These are phyloP conservation scores for Hirtodrosophila histrioides DNA, from an alignment of 2,888 invertebrate genomes.

Conservation along the genomic window DNA sequence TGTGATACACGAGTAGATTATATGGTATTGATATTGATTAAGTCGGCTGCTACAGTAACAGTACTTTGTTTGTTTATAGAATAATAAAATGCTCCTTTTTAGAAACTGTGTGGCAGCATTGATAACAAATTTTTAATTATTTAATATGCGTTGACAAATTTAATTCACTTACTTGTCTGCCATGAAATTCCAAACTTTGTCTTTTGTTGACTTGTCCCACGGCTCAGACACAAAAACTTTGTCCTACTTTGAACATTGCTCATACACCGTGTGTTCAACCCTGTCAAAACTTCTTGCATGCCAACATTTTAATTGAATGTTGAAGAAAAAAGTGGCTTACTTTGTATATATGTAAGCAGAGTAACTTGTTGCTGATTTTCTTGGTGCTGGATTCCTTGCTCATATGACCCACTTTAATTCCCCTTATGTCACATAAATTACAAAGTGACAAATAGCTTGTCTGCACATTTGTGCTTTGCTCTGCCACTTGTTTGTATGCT, in stretches of 20 bases:
- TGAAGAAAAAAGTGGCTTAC: constrained; percentile 36
- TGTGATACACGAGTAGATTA: no score
- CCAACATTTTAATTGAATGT: constrained; percentile 63
- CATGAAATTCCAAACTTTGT: constrained; percentile 42
- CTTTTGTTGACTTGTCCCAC: constrained; percentile 17
- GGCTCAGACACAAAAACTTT: constrained; percentile 16
- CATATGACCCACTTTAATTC: constrained; percentile 33
- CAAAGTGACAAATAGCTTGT: constrained; percentile 72
- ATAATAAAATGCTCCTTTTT: not conserved
- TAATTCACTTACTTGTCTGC: constrained; percentile 31
- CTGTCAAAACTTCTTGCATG: constrained; percentile 54
- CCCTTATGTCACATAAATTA: constrained; percentile 52
- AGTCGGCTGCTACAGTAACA: no score
- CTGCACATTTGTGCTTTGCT: constrained; percentile 56
- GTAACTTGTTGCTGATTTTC: constrained; percentile 28
- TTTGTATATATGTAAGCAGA: constrained; percentile 18
- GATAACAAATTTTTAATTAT: constrained; percentile 38
- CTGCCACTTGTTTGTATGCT: constrained; percentile 63
- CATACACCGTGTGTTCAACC: constrained; percentile 39
- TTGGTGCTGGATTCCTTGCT: not conserved
- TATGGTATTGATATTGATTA: no score
- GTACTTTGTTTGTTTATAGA: no score
- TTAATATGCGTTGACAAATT: constrained; percentile 42
- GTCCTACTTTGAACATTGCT: constrained; percentile 18
- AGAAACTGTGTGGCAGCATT: constrained; percentile 2